Evolutionary conservation across 2,888 invertebrate species (phyloP), one percentile per base, ranked within the genome.

Genomic region (Harpalus rufipes): DNA sequence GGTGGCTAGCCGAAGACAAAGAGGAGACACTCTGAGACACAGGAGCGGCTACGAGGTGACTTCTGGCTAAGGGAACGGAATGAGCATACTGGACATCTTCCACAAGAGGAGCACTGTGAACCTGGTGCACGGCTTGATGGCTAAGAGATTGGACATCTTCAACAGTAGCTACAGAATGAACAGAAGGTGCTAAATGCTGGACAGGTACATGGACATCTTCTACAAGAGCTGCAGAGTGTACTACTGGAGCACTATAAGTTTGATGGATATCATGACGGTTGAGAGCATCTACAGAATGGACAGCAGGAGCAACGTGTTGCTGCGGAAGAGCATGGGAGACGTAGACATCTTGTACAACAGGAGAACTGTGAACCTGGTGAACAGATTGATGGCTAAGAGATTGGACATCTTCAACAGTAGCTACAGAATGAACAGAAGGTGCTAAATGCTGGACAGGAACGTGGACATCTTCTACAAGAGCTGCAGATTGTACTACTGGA

Each of bases 241-340:
- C n/a, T n/a, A n/a, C n/a, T n/a, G 61, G 61, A 5, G 16, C 1
- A 61, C 3, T 8, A 21, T 21, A 21, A n/a, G n/a, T 7, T 3
- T 61, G 61, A 5, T 61, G 61, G 5, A 32, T 32, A 68, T 68
- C 21, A 68, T 68, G 32, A 10, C 0, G 4, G 10, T 0, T 7
- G 7, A 32, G 39, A 68, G 32, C 14, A 39, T 25, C 44, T 14
- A 72, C 72, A 41, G 72, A 68, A 25, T 68, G 68, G 8, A 25
- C 39, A 0, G n/a, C 32, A 39, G 72, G 61, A 5, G 16, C 21
- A 61, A 61, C 10, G 61, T 51, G 44, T 8, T 61, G 61, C 7
- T 12, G 16, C 0, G 61, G 21, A 2, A 8, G n/a, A 8, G 7
- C 61, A 10, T 61, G 61, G 16, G 61, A 8, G 2, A 61, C 18